These are phyloP conservation scores for Coregonus suidteri DNA, from an alignment of 2,797 vertebrate genomes.

Conservation along the genomic window DNA sequence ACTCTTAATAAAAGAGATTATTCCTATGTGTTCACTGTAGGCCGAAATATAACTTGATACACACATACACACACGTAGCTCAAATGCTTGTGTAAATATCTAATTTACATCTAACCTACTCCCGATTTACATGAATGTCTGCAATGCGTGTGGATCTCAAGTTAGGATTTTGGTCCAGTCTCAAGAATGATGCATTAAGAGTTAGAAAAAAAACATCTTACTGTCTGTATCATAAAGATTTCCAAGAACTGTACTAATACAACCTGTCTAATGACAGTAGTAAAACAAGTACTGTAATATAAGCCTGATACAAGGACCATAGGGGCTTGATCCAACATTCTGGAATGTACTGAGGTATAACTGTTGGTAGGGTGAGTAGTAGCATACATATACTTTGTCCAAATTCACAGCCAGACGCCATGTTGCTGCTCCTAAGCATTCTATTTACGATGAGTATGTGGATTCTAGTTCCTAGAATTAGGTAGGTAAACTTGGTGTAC, in stretches of 20 bases:
- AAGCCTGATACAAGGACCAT: slow-evolving; percentile 48
- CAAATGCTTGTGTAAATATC: not conserved
- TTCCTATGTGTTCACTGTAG: slow-evolving; percentile 8
- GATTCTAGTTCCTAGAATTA: not conserved
- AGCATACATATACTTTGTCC: slow-evolving; percentile 6
- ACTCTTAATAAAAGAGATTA: not conserved
- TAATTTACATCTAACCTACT: not conserved
- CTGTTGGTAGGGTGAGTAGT: slow-evolving; percentile 51
- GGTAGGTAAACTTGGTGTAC: not conserved
- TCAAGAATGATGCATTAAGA: not conserved
- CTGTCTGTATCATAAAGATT: slow-evolving; percentile 30
- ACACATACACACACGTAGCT: slow-evolving; percentile 32
- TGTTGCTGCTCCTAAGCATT: not conserved
- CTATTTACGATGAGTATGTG: not conserved
- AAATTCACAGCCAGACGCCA: not conserved
- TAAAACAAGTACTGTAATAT: slow-evolving; percentile 13
- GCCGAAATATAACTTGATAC: slow-evolving; percentile 15
- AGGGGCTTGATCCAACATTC: slow-evolving; percentile 43
- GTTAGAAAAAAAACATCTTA: not conserved
- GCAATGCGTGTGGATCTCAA: not conserved
- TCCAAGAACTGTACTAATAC: slow-evolving; percentile 14
- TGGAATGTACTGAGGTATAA: slow-evolving; percentile 65
- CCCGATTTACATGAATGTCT: not conserved
- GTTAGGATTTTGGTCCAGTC: not conserved
- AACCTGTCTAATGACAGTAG: not conserved